Evolutionary conservation across 2,888 invertebrate species (phyloP), one percentile per base, ranked within the genome.

Genomic region (Melipona beecheii): DNA sequence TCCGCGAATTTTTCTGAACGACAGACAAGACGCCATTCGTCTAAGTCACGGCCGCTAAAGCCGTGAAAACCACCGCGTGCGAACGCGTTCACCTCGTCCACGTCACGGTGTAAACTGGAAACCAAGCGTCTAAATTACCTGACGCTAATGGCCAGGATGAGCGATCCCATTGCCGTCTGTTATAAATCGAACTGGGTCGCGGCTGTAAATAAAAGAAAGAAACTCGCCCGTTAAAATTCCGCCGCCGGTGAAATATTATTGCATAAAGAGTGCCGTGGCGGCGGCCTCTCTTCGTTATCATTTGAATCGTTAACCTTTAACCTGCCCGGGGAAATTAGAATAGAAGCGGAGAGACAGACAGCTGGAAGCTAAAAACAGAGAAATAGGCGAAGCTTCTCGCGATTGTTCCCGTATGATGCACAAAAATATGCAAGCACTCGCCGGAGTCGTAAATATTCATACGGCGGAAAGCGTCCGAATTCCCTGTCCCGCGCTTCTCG

Each of bases 141-240:
- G 49, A 43, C 75, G 84, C 66, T 75, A 84, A 84, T 84, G 74
- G 43, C 77, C 49, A 27, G 68, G 74, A 81, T 56, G 83, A 74
- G 65, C 65, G 70, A 58, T 77, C 65, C 58, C 72, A 3, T 60
- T 5, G 56, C 15, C 49, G 27, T 43, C 24, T 24, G 58, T 66
- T 62, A 75, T 82, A 78, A 78, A 75, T 77, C 84, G 82, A 84
- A 84, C 56, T 75, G 60, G 82, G 77, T 84, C 78, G 82, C 66
- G 36, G 24, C 62, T 58, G 68, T 69, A 79, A 79, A 83, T 70
- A 75, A 75, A 79, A 76, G 43, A 43, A 43, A 78, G 31, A 78
- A 70, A 11, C 56, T 17, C 71, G 71, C 2, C 66, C 76, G 60
- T 83, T 84, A 76, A 79, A 83, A 83, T 83, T 74, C 76, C 78